Evolutionary conservation across 2,113 vertebrate species (phyloP).

Genomic region (Oryzias melastigma): DNA sequence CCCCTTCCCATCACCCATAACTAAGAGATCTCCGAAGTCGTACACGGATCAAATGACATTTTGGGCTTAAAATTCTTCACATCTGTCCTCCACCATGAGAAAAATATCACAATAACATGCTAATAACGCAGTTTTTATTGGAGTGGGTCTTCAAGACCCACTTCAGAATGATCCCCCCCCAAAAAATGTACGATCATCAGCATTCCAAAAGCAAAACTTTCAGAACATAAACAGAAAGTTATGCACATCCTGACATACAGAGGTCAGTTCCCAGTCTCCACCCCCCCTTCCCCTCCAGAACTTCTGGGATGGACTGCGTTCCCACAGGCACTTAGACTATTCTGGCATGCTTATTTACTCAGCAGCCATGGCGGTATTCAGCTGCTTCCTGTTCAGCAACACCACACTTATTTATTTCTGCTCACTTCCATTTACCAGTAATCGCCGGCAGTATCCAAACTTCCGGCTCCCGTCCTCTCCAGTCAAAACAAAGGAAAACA

Average conservation of each 20-base stretch:
- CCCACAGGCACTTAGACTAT: conserved; percentile 66
- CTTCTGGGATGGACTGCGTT: conserved; percentile 58
- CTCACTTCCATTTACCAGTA: conserved; percentile 84
- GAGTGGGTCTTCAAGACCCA: too few relatives aligned
- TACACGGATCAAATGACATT: too few relatives aligned
- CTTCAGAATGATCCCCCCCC: too few relatives aligned
- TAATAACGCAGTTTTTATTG: too few relatives aligned
- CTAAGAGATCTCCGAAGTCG: too few relatives aligned
- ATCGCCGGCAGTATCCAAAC: conserved; percentile 90
- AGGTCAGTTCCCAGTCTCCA: conserved; percentile 54
- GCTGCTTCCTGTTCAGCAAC: conserved; percentile 62
- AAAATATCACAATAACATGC: too few relatives aligned
- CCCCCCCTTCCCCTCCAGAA: conserved; percentile 61
- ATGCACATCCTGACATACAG: conserved; percentile 24
- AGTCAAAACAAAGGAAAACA: conserved; percentile 91
- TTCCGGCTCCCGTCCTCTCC: conserved; percentile 89
- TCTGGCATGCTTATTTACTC: conserved; percentile 69
- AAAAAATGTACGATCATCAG: conserved; percentile 3
- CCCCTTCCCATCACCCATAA: too few relatives aligned
- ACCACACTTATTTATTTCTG: conserved; percentile 38
- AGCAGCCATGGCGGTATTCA: conserved; percentile 65
- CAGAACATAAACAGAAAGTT: conserved; percentile 20
- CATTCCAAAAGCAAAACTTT: background rate
- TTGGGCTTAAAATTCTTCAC: too few relatives aligned
- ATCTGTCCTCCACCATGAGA: too few relatives aligned